Percentiles rank a stretch among this genome's conserved stretches.
Conservation (phyloP, 2,888 invertebrate species). For the Agrochola circellaris region DNA sequence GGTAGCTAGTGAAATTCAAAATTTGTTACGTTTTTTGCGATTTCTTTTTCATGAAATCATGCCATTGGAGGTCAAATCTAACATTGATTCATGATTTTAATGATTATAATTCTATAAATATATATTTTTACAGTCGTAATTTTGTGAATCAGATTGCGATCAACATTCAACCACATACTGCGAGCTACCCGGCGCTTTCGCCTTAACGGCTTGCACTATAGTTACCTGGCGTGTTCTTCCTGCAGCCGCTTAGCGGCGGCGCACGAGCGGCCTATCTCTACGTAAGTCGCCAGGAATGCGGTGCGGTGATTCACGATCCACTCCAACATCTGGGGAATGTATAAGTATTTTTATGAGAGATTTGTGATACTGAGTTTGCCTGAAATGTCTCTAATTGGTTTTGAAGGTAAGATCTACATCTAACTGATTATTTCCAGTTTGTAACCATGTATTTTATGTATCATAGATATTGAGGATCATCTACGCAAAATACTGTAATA, state of each 20-base stretch:
- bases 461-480: too few relatives aligned
- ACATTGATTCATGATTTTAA: background rate
- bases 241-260: slow-evolving; percentile 97
- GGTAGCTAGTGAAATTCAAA: too few relatives aligned
- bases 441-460: background rate
- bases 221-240: slow-evolving; percentile 96
- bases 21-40: background rate
- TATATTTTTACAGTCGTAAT: background rate
- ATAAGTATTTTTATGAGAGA: slow-evolving; percentile 7
- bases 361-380: background rate
- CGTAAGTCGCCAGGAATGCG: slow-evolving; percentile 98
- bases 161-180: background rate
- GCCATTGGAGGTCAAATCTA: background rate
- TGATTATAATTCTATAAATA: background rate
- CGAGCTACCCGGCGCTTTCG: background rate
- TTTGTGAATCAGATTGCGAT: background rate
- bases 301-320: slow-evolving; percentile 99
- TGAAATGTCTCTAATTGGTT: background rate
- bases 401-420: background rate
- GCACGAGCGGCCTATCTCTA: slow-evolving; percentile 98
- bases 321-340: slow-evolving; percentile 95
- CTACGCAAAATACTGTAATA: background rate
- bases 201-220: background rate
- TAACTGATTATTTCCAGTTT: background rate
- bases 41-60: background rate